Evolutionary conservation across 1,140 invertebrate genomes (phyloP).

Genomic region (Pinna nobilis): DNA sequence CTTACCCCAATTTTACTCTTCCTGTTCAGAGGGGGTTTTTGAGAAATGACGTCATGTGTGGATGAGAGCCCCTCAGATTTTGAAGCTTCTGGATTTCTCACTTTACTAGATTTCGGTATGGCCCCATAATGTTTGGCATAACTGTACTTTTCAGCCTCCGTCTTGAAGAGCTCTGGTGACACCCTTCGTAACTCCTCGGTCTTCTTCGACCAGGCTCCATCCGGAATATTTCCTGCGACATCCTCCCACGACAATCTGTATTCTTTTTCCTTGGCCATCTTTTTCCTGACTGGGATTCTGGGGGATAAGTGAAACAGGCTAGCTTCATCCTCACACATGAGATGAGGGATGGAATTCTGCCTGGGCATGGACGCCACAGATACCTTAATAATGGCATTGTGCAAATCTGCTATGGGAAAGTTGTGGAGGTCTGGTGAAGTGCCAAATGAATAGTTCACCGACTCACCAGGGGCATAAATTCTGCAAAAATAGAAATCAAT

Average conservation of each 20-base stretch:
- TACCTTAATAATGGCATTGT: constrained; percentile 44
- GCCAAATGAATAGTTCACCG: constrained; percentile 79
- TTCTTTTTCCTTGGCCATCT: background rate
- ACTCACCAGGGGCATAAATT: constrained; percentile 78
- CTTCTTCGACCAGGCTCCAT: constrained; percentile 12
- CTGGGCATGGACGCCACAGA: constrained; percentile 53
- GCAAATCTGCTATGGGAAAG: constrained; percentile 84
- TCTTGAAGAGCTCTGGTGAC: constrained; percentile 10
- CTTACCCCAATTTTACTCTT: background rate
- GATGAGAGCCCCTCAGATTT: too few species aligned
- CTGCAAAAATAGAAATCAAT: constrained; percentile 53
- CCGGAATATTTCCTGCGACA: background rate
- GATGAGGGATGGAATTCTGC: constrained; percentile 42
- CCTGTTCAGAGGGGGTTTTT: constrained; percentile 1
- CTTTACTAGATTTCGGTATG: too few species aligned
- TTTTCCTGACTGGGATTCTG: background rate
- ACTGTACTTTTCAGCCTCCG: too few species aligned
- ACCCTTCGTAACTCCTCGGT: constrained; percentile 2
- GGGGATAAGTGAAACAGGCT: background rate
- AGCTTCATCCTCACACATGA: constrained; percentile 11
- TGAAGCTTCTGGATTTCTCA: background rate
- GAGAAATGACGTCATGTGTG: background rate
- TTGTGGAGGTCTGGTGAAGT: constrained; percentile 85
- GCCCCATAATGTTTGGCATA: too few species aligned
- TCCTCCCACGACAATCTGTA: background rate